A percentile compares a stretch with the other conserved stretches of the same genome.
Conservation (phyloP, 2,113 vertebrate species). For the Epinephelus lanceolatus region DNA sequence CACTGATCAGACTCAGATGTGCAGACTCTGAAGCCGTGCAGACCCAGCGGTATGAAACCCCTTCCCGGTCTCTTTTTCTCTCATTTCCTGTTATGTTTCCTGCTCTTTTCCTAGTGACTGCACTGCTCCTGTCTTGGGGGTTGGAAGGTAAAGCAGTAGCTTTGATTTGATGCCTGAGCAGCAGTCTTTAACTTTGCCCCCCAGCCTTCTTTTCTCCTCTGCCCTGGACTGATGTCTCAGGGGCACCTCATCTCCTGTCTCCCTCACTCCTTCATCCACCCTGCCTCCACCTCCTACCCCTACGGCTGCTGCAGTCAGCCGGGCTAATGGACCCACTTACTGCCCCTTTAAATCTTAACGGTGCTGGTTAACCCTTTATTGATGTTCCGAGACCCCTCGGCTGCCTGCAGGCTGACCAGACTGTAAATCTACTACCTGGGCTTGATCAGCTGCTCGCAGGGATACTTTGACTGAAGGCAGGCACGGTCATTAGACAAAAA, state of each 20-base stretch:
- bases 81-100: constrained; percentile 75
- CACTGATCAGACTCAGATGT: constrained; percentile 66
- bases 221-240: constrained; percentile 63
- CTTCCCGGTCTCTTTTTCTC: constrained; percentile 26
- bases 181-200: constrained; percentile 64
- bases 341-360: constrained; percentile 83
- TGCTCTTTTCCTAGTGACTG: constrained; percentile 48
- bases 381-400: constrained; percentile 76
- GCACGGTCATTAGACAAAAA: constrained; percentile 70
- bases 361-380: constrained; percentile 85
- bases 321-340: constrained; percentile 85
- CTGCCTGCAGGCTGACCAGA: constrained; percentile 69
- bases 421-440: constrained; percentile 73
- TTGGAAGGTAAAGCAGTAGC: constrained; percentile 52
- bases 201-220: constrained; percentile 34
- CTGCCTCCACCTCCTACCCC: constrained; percentile 56
- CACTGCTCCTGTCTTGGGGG: constrained; percentile 44
- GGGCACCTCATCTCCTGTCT: constrained; percentile 72
- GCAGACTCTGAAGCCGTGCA: constrained; percentile 27
- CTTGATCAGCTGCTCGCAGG: constrained; percentile 66
- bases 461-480: constrained; percentile 73
- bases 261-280: constrained; percentile 62
- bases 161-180: constrained; percentile 71
- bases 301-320: constrained; percentile 64
- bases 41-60: constrained; percentile 28